These are phyloP conservation scores for Clarias fuscus DNA, from an alignment of 2,797 vertebrate genomes.

Conservation along the genomic window DNA sequence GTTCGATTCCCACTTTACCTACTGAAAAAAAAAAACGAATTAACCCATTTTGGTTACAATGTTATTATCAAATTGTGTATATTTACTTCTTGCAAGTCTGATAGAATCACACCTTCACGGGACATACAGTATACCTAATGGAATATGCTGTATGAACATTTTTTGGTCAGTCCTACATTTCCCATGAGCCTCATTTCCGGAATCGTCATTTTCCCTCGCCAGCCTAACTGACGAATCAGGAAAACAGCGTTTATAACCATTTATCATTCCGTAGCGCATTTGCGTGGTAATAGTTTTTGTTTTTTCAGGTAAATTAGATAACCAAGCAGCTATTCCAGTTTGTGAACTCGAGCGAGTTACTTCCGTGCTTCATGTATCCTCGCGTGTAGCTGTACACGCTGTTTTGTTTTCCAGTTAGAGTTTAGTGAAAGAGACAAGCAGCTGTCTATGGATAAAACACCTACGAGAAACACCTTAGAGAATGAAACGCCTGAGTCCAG, in stretches of 20 bases:
- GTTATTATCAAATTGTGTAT: no score
- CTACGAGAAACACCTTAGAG: slow-evolving; percentile 53
- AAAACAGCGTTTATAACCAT: background rate
- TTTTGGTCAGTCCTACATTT: slow-evolving; percentile 40
- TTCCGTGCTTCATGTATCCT: background rate
- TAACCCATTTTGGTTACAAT: no score
- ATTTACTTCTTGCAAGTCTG: no score
- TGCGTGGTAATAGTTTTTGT: background rate
- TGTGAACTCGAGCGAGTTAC: background rate
- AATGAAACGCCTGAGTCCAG: slow-evolving; percentile 57
- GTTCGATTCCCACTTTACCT: no score
- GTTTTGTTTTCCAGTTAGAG: background rate
- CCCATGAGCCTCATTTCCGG: slow-evolving; percentile 43
- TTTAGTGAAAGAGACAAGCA: background rate
- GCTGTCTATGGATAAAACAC: slow-evolving; percentile 68
- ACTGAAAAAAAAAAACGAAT: no score
- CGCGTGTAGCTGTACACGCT: background rate
- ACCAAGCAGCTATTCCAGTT: background rate
- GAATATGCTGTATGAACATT: no score
- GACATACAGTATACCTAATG: no score
- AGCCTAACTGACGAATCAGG: slow-evolving; percentile 47
- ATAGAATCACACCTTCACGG: no score
- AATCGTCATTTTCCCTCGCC: slow-evolving; percentile 29
- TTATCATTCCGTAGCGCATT: background rate
- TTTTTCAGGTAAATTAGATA: background rate